These are phyloP conservation scores for Tenthredo mesomela DNA, from an alignment of 2,888 invertebrate species.

Conservation along the genomic window DNA sequence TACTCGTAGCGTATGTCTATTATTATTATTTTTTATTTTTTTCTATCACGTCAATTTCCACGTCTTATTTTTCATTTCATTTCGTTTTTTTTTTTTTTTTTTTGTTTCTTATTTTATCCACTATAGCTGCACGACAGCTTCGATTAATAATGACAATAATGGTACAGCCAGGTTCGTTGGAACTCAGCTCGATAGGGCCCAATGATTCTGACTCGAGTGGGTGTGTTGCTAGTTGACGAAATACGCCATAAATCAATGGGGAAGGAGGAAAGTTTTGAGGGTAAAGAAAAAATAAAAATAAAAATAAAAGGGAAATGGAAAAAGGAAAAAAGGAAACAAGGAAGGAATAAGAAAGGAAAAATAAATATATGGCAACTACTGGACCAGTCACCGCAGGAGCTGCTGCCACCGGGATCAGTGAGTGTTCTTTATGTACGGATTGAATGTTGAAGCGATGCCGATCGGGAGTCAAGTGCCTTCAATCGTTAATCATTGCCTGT, in stretches of 20 bases:
- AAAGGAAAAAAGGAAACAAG: constrained; percentile 43
- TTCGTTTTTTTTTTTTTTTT: neutral
- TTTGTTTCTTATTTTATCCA: neutral
- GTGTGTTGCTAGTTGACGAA: constrained; percentile 63
- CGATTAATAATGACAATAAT: constrained; percentile 27
- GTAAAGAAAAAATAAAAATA: constrained; percentile 56
- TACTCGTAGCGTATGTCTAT: constrained; percentile 2
- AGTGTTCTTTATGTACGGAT: constrained; percentile 44
- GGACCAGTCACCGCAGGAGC: constrained; percentile 53
- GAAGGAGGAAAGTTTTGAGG: constrained; percentile 62
- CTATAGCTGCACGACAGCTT: neutral
- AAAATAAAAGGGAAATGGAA: constrained; percentile 53
- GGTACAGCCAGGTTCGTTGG: neutral
- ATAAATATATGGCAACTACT: constrained; percentile 63
- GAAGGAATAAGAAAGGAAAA: constrained; percentile 60
- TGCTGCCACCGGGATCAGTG: constrained; percentile 22
- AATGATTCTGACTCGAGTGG: constrained; percentile 25
- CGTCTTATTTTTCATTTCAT: neutral
- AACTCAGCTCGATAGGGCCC: constrained; percentile 1
- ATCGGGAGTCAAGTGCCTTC: constrained; percentile 77
- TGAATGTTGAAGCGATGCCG: constrained; percentile 54
- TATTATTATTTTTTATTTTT: neutral
- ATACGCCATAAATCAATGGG: constrained; percentile 70
- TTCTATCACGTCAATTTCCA: neutral
- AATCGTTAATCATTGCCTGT: constrained; percentile 75